These are phyloP conservation scores for Chauna torquata DNA, from an alignment of 2,113 vertebrate genomes.

Conservation along the genomic window DNA sequence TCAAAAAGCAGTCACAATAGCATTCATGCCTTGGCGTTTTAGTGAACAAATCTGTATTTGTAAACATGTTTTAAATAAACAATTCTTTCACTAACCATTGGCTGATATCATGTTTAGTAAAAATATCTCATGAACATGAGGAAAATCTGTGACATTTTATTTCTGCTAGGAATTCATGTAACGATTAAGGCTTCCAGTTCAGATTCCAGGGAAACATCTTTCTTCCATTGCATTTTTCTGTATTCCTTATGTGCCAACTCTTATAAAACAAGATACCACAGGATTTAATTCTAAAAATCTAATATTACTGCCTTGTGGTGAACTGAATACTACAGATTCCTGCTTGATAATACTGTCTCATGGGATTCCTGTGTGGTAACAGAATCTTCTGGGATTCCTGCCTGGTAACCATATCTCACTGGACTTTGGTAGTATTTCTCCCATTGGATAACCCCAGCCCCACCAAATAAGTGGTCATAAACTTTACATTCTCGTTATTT, in stretches of 20 bases:
- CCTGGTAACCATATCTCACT: constrained; percentile 70
- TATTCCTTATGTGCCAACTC: constrained; percentile 55
- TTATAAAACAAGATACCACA: constrained; percentile 73
- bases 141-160: not conserved
- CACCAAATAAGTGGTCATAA: constrained; percentile 61
- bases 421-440: constrained; percentile 66
- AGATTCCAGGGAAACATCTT: constrained; percentile 41
- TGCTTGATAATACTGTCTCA: constrained; percentile 72
- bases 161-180: not conserved
- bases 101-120: not conserved
- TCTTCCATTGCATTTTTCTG: constrained; percentile 45
- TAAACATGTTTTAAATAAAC: not conserved
- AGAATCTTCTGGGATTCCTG: constrained; percentile 71
- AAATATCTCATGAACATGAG: not conserved
- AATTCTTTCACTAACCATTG: not conserved
- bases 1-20: accelerated
- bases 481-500: constrained; percentile 41
- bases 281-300: constrained; percentile 76
- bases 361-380: constrained; percentile 68
- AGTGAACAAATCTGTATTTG: not conserved
- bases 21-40: not conserved
- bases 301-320: constrained; percentile 70
- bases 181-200: not conserved
- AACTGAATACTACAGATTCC: constrained; percentile 67
- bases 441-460: constrained; percentile 55